Percentiles rank a stretch among this genome's conserved stretches.
These are phyloP conservation scores for Parus major DNA, from an alignment of 2,113 vertebrate species.

Conservation along the genomic window DNA sequence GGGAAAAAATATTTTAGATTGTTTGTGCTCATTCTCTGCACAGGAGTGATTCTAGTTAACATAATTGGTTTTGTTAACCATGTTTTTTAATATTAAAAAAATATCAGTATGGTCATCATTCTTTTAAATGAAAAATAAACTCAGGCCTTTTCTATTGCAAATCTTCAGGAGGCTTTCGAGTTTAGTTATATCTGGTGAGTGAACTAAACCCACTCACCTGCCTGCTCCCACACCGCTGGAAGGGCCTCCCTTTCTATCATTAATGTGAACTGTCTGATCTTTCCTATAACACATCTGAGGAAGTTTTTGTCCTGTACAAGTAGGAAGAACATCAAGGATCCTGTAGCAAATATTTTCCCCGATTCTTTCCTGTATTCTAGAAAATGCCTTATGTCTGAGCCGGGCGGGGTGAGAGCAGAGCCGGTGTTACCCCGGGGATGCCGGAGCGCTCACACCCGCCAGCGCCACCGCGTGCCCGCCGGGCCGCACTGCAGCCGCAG, in stretches of 20 bases:
- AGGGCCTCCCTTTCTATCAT: accelerated
- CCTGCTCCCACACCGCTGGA: background rate
- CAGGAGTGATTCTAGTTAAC: background rate
- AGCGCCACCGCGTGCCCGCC: background rate
- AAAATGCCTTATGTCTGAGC: no score
- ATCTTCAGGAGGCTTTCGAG: background rate
- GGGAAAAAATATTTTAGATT: background rate
- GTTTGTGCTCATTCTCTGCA: background rate
- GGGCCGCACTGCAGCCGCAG: background rate
- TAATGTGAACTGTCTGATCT: accelerated
- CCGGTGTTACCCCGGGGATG: accelerated
- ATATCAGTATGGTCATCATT: background rate
- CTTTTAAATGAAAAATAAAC: constrained; percentile 35
- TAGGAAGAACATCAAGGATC: background rate
- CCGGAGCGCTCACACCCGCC: background rate
- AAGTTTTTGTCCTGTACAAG: background rate
- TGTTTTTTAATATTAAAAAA: background rate
- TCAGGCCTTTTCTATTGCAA: background rate
- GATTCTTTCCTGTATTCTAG: background rate
- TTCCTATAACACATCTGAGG: background rate
- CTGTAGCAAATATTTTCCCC: background rate
- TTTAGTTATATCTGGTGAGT: background rate
- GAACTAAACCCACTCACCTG: background rate
- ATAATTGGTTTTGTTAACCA: accelerated
- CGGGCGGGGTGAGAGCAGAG: background rate